Conservation (phyloP, 1,140 invertebrate genomes). For the Atta colombica region DNA sequence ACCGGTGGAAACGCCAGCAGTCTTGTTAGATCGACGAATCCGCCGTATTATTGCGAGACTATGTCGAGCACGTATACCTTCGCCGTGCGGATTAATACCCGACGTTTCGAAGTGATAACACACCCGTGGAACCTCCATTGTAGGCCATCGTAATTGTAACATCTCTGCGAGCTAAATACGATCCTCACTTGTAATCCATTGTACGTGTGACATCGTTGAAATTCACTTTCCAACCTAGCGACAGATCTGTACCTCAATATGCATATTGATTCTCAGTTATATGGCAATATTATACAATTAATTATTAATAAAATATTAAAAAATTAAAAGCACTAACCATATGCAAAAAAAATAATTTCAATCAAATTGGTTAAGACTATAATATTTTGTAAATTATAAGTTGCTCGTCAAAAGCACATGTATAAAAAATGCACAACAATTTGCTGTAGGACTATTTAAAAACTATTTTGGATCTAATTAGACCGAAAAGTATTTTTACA, state of each 20-base stretch:
- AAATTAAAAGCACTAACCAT: neutral
- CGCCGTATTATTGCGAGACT: constrained; percentile 72
- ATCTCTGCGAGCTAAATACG: constrained; percentile 42
- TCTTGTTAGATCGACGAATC: constrained; percentile 70
- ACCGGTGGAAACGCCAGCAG: constrained; percentile 57
- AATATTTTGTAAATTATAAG: too few species aligned
- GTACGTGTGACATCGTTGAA: constrained; percentile 4
- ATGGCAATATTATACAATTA: neutral
- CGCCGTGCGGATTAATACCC: constrained; percentile 67
- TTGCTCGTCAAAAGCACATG: too few species aligned
- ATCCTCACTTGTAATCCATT: constrained; percentile 54
- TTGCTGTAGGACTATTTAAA: too few species aligned
- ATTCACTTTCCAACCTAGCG: constrained; percentile 32
- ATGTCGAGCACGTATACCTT: constrained; percentile 60
- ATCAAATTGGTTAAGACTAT: too few species aligned
- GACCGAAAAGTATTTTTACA: too few species aligned
- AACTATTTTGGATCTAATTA: too few species aligned
- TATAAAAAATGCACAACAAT: too few species aligned
- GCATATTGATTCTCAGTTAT: neutral
- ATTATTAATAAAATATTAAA: constrained; percentile 17
- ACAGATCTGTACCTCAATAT: neutral
- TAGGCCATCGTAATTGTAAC: constrained; percentile 44
- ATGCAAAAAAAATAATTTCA: too few species aligned
- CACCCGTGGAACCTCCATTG: constrained; percentile 43
- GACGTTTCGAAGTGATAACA: constrained; percentile 62